These are phyloP conservation scores for Probosciger aterrimus DNA, from an alignment of 2,113 vertebrate genomes.

Conservation along the genomic window DNA sequence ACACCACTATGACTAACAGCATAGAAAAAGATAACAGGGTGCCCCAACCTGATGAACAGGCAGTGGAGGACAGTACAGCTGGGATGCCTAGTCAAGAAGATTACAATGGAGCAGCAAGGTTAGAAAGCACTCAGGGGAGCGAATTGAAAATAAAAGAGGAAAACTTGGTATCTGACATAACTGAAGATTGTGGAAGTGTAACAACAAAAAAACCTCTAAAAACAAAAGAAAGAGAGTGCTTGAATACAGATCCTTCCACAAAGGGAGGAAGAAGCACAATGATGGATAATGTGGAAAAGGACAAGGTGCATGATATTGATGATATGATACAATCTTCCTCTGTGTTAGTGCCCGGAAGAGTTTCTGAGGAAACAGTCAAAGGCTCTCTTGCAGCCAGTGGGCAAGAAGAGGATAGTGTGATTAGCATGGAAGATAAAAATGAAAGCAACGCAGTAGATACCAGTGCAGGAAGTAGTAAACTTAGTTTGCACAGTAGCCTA, in stretches of 20 bases:
- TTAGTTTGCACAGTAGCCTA: background rate
- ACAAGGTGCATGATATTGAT: background rate
- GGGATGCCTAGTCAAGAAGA: background rate
- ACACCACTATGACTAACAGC: background rate
- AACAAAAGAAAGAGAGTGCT: background rate
- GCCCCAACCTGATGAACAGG: background rate
- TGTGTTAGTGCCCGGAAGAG: background rate
- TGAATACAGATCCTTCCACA: background rate
- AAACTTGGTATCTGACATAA: background rate
- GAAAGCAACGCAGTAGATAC: slow-evolving; percentile 65
- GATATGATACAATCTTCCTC: background rate
- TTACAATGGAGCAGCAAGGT: background rate
- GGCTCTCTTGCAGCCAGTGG: background rate
- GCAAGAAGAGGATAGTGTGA: background rate
- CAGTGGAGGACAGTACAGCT: background rate
- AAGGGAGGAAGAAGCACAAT: background rate
- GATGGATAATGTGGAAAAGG: background rate
- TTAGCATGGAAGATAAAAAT: slow-evolving; percentile 27
- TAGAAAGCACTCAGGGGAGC: background rate
- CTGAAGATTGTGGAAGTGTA: background rate
- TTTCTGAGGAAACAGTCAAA: background rate
- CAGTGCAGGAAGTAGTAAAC: slow-evolving; percentile 19
- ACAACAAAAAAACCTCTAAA: background rate
- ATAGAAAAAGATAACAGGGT: background rate
- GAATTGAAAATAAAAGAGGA: background rate